phyloP scores from a whole-genome alignment of 2,113 vertebrate genomes.

The Nicator chloris region DNA sequence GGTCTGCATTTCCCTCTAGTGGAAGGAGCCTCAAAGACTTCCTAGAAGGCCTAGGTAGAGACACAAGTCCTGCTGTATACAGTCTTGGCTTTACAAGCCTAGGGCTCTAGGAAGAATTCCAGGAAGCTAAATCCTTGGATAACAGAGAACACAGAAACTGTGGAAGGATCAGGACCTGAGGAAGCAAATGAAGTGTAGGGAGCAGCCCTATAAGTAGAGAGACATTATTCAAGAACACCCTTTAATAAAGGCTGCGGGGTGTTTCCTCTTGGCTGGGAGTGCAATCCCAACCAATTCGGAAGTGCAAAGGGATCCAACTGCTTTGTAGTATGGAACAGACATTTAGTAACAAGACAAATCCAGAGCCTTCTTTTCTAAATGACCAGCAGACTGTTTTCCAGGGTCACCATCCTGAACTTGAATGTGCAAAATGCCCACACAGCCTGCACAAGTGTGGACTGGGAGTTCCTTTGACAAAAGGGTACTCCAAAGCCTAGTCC shows the following conservation, averaged over 20 bases:
- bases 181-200: not conserved
- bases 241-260: not conserved
- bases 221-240: not conserved
- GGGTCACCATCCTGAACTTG: not conserved
- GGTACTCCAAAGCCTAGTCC: not conserved
- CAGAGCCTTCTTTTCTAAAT: not conserved
- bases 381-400: not conserved
- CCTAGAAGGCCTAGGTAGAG: not conserved
- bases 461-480: not conserved
- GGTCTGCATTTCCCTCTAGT: not conserved
- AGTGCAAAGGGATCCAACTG: not conserved
- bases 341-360: not conserved
- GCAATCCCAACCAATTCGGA: not conserved
- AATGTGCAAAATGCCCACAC: not conserved
- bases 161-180: not conserved
- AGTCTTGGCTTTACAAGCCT: not conserved
- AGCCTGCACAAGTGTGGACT: not conserved
- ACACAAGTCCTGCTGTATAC: accelerated
- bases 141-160: not conserved
- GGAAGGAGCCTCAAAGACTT: not conserved
- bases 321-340: not conserved
- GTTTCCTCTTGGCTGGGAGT: not conserved
- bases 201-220: not conserved
- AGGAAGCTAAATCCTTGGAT: not conserved
- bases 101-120: not conserved